These are phyloP conservation scores for Pogoniulus pusillus DNA, from an alignment of 2,797 vertebrate genomes.

Conservation along the genomic window DNA sequence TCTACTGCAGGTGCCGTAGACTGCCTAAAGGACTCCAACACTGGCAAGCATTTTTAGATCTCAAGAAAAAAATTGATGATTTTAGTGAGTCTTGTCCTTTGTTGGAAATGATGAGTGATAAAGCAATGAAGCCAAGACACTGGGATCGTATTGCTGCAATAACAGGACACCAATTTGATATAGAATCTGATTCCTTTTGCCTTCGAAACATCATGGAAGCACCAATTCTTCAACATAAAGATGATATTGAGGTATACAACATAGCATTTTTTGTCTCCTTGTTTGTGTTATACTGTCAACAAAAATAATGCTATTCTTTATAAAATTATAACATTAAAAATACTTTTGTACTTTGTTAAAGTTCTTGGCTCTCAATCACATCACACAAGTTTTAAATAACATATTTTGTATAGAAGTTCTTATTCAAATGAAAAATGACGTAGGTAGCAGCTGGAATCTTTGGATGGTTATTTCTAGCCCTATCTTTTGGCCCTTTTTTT, in stretches of 20 bases:
- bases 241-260: constrained; percentile 77
- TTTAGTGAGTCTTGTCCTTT: constrained; percentile 78
- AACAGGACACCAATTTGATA: constrained; percentile 75
- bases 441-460: background rate
- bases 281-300: background rate
- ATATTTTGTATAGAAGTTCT: background rate
- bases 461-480: background rate
- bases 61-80: constrained; percentile 79
- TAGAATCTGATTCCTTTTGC: constrained; percentile 78
- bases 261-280: background rate
- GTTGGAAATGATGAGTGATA: constrained; percentile 79
- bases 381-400: background rate
- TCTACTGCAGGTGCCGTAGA: constrained; percentile 71
- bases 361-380: background rate
- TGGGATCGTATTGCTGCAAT: constrained; percentile 78
- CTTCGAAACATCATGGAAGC: constrained; percentile 80
- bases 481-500: background rate
- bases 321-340: background rate
- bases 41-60: constrained; percentile 79
- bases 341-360: background rate
- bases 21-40: constrained; percentile 79
- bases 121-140: constrained; percentile 79
- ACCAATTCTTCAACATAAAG: constrained; percentile 77
- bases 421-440: background rate
- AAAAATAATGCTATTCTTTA: background rate